Evolutionary conservation across 2,888 invertebrate species (phyloP).

Genomic region (Lithophane socia): DNA sequence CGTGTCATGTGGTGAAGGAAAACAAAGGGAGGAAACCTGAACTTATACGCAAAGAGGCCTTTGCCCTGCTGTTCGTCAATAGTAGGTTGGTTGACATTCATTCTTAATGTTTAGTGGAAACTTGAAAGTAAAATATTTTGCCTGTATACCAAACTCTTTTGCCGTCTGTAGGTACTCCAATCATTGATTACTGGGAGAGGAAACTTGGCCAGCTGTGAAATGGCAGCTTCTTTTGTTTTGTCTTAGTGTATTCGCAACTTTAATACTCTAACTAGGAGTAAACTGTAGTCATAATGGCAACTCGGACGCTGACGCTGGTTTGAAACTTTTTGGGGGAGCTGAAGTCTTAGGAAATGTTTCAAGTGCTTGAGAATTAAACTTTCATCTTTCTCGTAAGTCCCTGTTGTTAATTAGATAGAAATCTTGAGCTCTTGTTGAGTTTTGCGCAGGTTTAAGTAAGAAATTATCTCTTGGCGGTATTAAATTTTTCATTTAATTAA

Average conservation of each 20-base stretch:
- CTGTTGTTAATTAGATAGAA: slow-evolving; percentile 40
- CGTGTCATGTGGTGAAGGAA: neutral
- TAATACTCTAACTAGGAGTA: slow-evolving; percentile 39
- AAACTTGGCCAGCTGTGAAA: slow-evolving; percentile 57
- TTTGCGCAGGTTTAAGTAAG: slow-evolving; percentile 24
- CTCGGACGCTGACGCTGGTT: slow-evolving; percentile 31
- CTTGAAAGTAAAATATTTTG: neutral
- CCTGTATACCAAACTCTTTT: neutral
- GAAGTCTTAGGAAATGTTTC: slow-evolving; percentile 51
- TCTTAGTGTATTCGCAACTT: slow-evolving; percentile 42
- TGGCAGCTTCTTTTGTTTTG: slow-evolving; percentile 52
- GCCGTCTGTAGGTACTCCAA: slow-evolving; percentile 31
- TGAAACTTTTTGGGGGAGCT: slow-evolving; percentile 46
- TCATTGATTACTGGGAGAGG: slow-evolving; percentile 57
- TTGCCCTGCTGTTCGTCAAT: neutral
- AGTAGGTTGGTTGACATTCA: neutral
- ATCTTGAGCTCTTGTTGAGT: slow-evolving; percentile 21
- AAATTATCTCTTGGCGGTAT: slow-evolving; percentile 9
- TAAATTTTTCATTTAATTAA: slow-evolving; percentile 16
- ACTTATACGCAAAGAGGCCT: neutral
- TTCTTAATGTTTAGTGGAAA: neutral
- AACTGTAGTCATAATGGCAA: slow-evolving; percentile 49
- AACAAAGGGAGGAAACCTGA: neutral
- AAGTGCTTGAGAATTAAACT: slow-evolving; percentile 36
- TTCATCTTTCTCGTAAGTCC: slow-evolving; percentile 37